Evolutionary conservation across 2,888 invertebrate species (phyloP).

Genomic region (Alloplasta piceator): DNA sequence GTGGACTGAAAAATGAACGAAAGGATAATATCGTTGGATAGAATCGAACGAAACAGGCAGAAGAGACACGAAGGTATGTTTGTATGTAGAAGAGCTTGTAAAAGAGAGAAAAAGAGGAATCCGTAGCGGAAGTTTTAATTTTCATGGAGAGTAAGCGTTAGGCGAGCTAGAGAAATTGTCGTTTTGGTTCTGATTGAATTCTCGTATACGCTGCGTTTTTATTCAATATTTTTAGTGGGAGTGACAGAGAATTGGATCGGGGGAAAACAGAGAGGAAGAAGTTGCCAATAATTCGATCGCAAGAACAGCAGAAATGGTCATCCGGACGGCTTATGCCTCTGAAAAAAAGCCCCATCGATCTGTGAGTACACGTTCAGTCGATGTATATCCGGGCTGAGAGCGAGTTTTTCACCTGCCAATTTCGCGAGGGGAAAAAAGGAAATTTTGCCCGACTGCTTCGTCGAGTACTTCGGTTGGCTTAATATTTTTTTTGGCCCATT

Average conservation of each 20-base stretch:
- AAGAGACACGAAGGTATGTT: too few relatives aligned
- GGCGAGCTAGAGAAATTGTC: conserved; percentile 30
- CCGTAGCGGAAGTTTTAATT: background rate
- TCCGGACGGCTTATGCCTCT: background rate
- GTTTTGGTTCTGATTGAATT: conserved; percentile 19
- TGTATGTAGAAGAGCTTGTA: background rate
- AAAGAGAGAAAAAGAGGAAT: conserved; percentile 11
- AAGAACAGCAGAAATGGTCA: background rate
- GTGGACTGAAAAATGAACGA: conserved; percentile 37
- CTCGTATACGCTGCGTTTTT: conserved; percentile 15
- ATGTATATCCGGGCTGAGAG: background rate
- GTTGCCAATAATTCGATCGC: conserved; percentile 37
- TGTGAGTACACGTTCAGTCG: background rate
- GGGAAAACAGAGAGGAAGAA: background rate
- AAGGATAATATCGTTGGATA: conserved; percentile 15
- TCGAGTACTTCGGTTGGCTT: background rate
- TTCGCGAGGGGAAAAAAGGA: background rate
- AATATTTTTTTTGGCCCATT: background rate
- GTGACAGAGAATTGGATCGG: conserved; percentile 19
- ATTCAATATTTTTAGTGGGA: conserved; percentile 35
- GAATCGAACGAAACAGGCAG: conserved; percentile 28
- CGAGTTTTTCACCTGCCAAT: background rate
- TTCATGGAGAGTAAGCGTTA: background rate
- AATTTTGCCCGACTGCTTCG: background rate
- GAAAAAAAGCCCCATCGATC: conserved; percentile 3